These are phyloP conservation scores for Caenorhabditis sinica DNA, from an alignment of 2,888 invertebrate genomes.

Conservation along the genomic window DNA sequence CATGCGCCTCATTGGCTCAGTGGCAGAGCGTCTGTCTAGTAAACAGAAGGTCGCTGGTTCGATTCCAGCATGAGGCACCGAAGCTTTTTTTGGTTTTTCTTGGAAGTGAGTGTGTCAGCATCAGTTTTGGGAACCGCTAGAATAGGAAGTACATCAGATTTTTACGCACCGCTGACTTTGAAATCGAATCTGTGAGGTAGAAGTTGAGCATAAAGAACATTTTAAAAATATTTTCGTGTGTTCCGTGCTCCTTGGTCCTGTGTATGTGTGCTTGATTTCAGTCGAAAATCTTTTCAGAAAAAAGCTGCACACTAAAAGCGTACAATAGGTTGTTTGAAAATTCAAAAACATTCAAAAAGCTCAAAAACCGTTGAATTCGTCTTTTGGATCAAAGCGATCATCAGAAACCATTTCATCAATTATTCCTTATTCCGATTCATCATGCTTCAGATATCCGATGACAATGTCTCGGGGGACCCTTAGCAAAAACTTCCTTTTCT, in stretches of 20 bases:
- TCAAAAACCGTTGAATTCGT: conserved; percentile 2
- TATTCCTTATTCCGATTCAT: conserved; percentile 48
- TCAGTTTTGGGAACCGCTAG: background rate
- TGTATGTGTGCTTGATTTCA: conserved; percentile 1
- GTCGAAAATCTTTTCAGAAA: background rate
- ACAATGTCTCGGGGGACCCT: conserved; percentile 43
- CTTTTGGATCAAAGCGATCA: conserved; percentile 23
- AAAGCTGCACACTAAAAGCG: background rate
- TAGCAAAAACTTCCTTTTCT: conserved; percentile 19
- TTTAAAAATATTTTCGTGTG: conserved; percentile 25
- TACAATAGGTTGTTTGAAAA: background rate
- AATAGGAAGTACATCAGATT: conserved; percentile 26
- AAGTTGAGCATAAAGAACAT: conserved; percentile 29
- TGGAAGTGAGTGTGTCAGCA: background rate
- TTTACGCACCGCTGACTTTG: background rate
- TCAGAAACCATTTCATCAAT: conserved; percentile 49
- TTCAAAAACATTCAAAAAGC: background rate
- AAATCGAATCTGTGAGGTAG: conserved; percentile 30
- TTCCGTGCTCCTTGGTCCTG: background rate
- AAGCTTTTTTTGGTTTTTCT: conserved; percentile 27
- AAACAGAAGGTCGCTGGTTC: conserved; percentile 83
- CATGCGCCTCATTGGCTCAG: conserved; percentile 82
- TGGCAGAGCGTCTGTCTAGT: conserved; percentile 83
- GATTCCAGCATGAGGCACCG: conserved; percentile 83
- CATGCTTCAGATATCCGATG: conserved; percentile 49